phyloP scores from a whole-genome alignment of 2,888 invertebrate genomes.

The Leptinotarsa haldemani region DNA sequence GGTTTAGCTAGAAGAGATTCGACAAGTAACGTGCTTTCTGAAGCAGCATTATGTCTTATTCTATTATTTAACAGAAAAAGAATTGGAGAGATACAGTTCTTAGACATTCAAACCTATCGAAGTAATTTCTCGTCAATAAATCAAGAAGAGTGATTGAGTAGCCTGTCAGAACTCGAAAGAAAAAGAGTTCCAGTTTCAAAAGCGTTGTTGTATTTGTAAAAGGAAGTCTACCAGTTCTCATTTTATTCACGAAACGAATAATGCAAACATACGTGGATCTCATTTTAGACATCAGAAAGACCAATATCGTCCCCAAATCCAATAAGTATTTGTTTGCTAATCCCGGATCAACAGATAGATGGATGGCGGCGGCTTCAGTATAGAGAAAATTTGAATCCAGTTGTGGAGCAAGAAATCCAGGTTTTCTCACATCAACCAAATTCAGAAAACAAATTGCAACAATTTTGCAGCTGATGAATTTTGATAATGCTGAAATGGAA shows the following conservation, averaged over 20 bases:
- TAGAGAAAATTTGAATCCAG: constrained; percentile 35
- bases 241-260: constrained; percentile 39
- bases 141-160: constrained; percentile 34
- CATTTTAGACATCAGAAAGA: constrained; percentile 25
- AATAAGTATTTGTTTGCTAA: constrained; percentile 47
- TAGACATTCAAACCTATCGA: constrained; percentile 23
- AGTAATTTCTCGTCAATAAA: constrained; percentile 19
- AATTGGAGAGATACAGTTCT: constrained; percentile 21
- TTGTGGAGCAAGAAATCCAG: constrained; percentile 46
- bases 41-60: not conserved
- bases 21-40: not conserved
- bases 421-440: constrained; percentile 37
- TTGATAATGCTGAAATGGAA: constrained; percentile 42
- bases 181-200: constrained; percentile 31
- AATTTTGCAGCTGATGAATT: constrained; percentile 41
- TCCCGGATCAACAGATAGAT: constrained; percentile 39
- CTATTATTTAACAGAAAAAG: constrained; percentile 13
- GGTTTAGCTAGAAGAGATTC: too few relatives aligned
- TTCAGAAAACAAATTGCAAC: constrained; percentile 45
- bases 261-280: constrained; percentile 26
- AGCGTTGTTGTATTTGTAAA: constrained; percentile 40
- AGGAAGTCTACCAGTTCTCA: constrained; percentile 41
- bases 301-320: constrained; percentile 38
- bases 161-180: constrained; percentile 36
- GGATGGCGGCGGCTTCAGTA: constrained; percentile 42